These are phyloP conservation scores for Eupristina koningsbergeri DNA, from an alignment of 1,140 invertebrate genomes.

Conservation along the genomic window DNA sequence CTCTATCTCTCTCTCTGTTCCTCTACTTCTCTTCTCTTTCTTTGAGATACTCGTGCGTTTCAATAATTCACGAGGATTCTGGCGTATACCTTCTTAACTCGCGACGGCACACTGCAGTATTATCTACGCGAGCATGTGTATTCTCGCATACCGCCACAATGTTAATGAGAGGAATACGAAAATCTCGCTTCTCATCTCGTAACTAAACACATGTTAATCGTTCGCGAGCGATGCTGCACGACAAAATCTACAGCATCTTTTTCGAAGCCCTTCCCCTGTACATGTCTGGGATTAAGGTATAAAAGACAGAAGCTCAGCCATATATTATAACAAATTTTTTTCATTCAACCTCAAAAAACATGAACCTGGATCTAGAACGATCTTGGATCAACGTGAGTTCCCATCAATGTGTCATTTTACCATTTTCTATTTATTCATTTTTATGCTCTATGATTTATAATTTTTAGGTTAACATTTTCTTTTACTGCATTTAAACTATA, in stretches of 20 bases:
- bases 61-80: slow-evolving; percentile 53
- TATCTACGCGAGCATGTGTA: slow-evolving; percentile 48
- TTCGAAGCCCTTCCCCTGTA: neutral
- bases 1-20: no score
- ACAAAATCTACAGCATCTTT: slow-evolving; percentile 33
- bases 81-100: slow-evolving; percentile 21
- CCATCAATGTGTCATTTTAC: no score
- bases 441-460: no score
- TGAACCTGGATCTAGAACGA: neutral
- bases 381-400: neutral
- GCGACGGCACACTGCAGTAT: neutral
- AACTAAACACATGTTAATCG: slow-evolving; percentile 53
- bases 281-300: neutral
- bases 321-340: neutral
- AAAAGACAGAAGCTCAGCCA: neutral
- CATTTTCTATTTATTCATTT: no score
- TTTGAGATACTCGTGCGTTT: slow-evolving; percentile 51
- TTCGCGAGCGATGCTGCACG: slow-evolving; percentile 7
- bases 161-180: slow-evolving; percentile 52
- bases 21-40: no score
- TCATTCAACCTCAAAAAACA: neutral
- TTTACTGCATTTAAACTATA: no score
- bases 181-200: slow-evolving; percentile 51
- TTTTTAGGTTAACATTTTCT: no score
- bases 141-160: slow-evolving; percentile 50